Percentiles rank a stretch among this genome's conserved stretches.
These are phyloP conservation scores for Anagrus nilaparvatae DNA, from an alignment of 1,140 invertebrate species.

Conservation along the genomic window DNA sequence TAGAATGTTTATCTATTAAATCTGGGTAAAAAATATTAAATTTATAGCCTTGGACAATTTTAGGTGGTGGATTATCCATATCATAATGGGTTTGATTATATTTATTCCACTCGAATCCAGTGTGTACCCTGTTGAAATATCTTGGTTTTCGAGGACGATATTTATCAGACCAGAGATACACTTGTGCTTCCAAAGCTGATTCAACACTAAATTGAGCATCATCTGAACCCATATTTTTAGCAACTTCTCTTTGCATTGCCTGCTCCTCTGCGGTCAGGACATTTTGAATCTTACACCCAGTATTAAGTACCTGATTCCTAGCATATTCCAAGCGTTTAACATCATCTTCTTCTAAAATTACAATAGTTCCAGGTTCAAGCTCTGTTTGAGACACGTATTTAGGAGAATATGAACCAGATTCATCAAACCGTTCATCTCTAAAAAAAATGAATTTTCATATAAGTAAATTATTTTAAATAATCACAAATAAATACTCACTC, in stretches of 20 bases:
- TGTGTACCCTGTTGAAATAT: conserved; percentile 94
- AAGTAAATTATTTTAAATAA: conserved; percentile 1
- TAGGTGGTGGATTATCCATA: conserved; percentile 99
- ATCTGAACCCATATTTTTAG: conserved; percentile 80
- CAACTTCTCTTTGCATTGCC: conserved; percentile 64
- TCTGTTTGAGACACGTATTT: conserved; percentile 53
- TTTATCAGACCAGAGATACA: conserved; percentile 96
- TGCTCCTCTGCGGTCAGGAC: conserved; percentile 48
- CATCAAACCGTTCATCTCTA: conserved; percentile 34
- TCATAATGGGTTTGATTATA: conserved; percentile 99
- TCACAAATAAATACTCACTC: conserved; percentile 19
- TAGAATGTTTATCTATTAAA: conserved; percentile 89
- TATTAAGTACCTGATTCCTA: conserved; percentile 50
- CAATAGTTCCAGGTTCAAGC: conserved; percentile 73
- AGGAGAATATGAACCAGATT: conserved; percentile 76
- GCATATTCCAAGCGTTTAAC: conserved; percentile 63
- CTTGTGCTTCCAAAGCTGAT: conserved; percentile 70
- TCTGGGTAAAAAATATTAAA: conserved; percentile 99
- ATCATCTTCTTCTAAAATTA: conserved; percentile 74
- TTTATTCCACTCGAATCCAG: conserved; percentile 99
- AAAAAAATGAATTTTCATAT: conserved; percentile 1
- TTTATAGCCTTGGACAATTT: conserved; percentile 99
- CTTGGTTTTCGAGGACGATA: conserved; percentile 93
- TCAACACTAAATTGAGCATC: conserved; percentile 92
- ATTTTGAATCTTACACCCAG: conserved; percentile 46